phyloP scores from a whole-genome alignment of 2,888 invertebrate genomes.

The Drosophila suboccidentalis region DNA sequence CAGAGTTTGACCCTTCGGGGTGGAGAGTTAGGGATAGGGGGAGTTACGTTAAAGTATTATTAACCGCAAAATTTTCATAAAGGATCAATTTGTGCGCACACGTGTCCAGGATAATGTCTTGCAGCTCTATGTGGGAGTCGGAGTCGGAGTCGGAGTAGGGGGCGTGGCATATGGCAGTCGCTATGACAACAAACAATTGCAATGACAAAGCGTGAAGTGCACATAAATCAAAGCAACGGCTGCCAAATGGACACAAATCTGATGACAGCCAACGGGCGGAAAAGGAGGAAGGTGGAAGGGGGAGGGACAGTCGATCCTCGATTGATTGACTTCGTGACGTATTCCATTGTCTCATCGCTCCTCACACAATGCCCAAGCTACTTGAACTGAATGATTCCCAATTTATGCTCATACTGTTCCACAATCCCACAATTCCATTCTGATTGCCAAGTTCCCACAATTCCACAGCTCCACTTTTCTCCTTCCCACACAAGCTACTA shows the following conservation, averaged over 20 bases:
- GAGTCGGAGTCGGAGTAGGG: neutral
- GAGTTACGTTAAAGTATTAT: constrained; percentile 59
- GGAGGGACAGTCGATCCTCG: neutral
- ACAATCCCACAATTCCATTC: neutral
- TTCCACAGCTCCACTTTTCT: too few relatives aligned
- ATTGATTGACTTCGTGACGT: constrained; percentile 1
- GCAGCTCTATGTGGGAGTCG: constrained; percentile 12
- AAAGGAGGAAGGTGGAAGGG: too few relatives aligned
- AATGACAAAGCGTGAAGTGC: constrained; percentile 64
- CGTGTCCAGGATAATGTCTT: constrained; percentile 72
- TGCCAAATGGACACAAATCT: constrained; percentile 53
- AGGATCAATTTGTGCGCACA: constrained; percentile 81
- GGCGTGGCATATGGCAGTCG: constrained; percentile 30
- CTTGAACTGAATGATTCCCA: neutral
- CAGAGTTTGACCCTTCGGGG: constrained; percentile 20
- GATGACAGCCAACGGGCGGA: constrained; percentile 5
- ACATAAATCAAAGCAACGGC: constrained; percentile 73
- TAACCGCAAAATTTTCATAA: constrained; percentile 83
- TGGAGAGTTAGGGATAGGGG: neutral
- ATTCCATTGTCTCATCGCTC: neutral
- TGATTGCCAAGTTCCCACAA: too few relatives aligned
- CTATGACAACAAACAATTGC: constrained; percentile 24
- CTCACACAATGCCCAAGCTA: neutral
- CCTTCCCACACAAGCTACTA: too few relatives aligned
- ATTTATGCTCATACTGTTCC: neutral